Evolutionary conservation across 1,140 invertebrate genomes (phyloP).

Genomic region (Glossosoma conforme): DNA sequence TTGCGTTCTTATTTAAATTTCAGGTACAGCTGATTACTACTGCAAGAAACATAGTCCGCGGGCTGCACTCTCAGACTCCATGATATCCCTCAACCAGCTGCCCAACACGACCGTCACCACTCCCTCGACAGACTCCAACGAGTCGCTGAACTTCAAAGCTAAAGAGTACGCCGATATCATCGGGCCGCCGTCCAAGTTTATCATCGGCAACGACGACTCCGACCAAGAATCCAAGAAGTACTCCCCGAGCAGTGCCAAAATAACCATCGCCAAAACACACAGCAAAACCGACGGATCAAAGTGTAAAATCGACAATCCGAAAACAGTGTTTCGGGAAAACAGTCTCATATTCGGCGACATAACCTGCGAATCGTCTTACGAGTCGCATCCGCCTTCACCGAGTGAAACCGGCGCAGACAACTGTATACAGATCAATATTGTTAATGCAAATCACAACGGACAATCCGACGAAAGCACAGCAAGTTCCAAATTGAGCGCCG

Average conservation of each 20-base stretch:
- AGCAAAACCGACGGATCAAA: conserved; percentile 2
- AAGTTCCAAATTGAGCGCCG: no score
- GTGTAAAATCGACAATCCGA: conserved; percentile 22
- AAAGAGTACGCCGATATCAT: conserved; percentile 19
- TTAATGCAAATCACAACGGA: conserved; percentile 8
- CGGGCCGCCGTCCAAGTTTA: neutral
- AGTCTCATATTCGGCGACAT: conserved; percentile 29
- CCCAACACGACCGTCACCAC: conserved; percentile 12
- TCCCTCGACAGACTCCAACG: conserved; percentile 23
- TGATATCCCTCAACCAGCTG: conserved; percentile 23
- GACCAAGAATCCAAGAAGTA: no score
- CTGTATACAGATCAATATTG: conserved; percentile 13
- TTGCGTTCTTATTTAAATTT: conserved; percentile 11
- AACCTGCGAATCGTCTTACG: conserved; percentile 21
- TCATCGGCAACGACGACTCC: conserved; percentile 4
- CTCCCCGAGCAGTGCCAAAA: no score
- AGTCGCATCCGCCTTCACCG: conserved; percentile 25
- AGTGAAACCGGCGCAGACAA: conserved; percentile 12
- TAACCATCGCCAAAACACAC: conserved; percentile 12
- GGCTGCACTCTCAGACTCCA: conserved; percentile 25
- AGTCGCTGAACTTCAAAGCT: conserved; percentile 21
- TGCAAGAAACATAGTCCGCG: conserved; percentile 29
- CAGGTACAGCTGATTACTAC: conserved; percentile 28
- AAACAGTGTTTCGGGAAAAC: conserved; percentile 28
- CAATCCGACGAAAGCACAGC: neutral